phyloP scores from a whole-genome alignment of 2,888 invertebrate species.

The Penaeus monodon region DNA sequence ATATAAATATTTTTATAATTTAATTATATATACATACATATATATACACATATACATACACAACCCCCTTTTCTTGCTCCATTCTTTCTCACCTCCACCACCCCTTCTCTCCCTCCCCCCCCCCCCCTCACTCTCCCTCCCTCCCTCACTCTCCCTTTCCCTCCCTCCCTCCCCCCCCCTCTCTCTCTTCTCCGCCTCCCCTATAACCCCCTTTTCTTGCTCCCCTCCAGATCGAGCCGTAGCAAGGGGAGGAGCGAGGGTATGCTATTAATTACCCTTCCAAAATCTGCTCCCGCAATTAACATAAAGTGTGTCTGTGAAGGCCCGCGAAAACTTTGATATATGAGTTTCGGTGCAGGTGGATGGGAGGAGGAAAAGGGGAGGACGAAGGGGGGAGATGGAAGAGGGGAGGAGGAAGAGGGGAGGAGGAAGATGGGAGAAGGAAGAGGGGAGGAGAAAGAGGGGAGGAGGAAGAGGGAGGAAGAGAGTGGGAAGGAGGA shows the following conservation, averaged over 20 bases:
- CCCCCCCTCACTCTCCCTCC: no score
- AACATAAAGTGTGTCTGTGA: slow-evolving; percentile 54
- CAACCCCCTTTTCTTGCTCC: no score
- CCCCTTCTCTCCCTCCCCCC: no score
- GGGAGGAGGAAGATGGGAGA: background rate
- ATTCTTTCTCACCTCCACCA: background rate
- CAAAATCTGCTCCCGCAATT: slow-evolving; percentile 54
- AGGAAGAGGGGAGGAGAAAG: background rate
- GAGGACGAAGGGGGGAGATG: background rate
- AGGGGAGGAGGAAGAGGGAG: background rate
- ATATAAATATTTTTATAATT: no score
- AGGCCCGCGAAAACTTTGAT: slow-evolving; percentile 51
- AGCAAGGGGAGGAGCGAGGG: no score
- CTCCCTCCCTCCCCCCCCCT: no score
- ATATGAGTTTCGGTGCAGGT: slow-evolving; percentile 34
- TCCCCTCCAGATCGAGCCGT: no score
- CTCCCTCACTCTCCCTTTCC: no score
- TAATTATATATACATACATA: no score
- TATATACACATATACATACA: no score
- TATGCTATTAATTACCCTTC: slow-evolving; percentile 46
- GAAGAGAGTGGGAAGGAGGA: background rate
- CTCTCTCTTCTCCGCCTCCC: background rate
- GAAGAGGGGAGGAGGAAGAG: background rate
- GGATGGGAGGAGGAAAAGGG: background rate
- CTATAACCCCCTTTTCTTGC: no score